Percentiles rank a stretch among this genome's conserved stretches.
These are phyloP conservation scores for Tokudaia tokunoshimensis DNA, from an alignment of 2,797 vertebrate genomes.

Conservation along the genomic window DNA sequence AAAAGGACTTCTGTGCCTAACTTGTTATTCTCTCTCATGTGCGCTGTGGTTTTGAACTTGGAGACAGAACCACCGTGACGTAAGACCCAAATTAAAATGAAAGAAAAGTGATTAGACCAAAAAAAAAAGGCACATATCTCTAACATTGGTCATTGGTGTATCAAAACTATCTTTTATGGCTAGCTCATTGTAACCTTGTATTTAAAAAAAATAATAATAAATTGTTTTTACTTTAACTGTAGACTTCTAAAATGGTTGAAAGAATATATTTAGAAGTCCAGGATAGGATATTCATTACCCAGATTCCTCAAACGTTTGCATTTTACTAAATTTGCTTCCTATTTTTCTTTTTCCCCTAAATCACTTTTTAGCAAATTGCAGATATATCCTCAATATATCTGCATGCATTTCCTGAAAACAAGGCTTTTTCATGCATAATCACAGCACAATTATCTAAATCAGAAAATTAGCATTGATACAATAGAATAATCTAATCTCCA, in stretches of 20 bases:
- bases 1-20: not conserved
- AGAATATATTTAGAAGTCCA: constrained; percentile 56
- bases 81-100: not conserved
- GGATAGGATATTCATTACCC: not conserved
- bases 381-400: constrained; percentile 65
- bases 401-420: constrained; percentile 63
- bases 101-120: not conserved
- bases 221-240: constrained; percentile 48
- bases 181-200: not conserved
- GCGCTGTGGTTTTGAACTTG: constrained; percentile 42
- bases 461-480: constrained; percentile 70
- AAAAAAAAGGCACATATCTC: constrained; percentile 2
- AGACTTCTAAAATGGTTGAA: constrained; percentile 29
- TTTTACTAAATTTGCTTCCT: constrained; percentile 51
- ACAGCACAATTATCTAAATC: constrained; percentile 56
- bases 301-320: constrained; percentile 50
- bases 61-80: not conserved
- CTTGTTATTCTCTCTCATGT: not conserved
- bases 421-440: constrained; percentile 57
- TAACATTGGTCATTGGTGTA: not conserved
- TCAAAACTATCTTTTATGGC: constrained; percentile 22
- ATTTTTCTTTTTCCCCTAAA: constrained; percentile 47
- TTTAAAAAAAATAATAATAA: not conserved
- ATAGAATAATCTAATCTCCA: constrained; percentile 58
- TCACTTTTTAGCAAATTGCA: constrained; percentile 59